Evolutionary conservation across 2,888 invertebrate genomes (phyloP).

Genomic region (Cataglyphis livida): DNA sequence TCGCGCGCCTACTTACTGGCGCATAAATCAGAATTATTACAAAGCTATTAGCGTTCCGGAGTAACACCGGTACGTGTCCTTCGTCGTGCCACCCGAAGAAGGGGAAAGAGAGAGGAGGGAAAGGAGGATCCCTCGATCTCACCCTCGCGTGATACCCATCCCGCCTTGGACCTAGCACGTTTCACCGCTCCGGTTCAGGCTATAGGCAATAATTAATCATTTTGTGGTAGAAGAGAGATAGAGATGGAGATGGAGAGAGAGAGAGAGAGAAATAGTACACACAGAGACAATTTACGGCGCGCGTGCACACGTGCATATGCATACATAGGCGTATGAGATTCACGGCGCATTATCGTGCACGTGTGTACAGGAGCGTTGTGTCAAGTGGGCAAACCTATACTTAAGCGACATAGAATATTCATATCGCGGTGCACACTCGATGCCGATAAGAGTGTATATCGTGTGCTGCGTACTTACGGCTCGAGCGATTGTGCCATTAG

Average conservation of each 20-base stretch:
- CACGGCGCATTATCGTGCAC: conserved; percentile 53
- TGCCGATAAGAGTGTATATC: conserved; percentile 79
- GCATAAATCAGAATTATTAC: conserved; percentile 84
- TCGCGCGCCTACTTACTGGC: conserved; percentile 79
- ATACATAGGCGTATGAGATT: conserved; percentile 9
- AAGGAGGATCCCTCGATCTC: conserved; percentile 58
- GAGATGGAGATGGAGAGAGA: too few relatives aligned
- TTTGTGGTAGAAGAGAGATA: conserved; percentile 63
- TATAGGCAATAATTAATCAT: conserved; percentile 84
- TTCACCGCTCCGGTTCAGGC: conserved; percentile 61
- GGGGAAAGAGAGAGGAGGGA: conserved; percentile 26
- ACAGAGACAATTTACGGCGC: conserved; percentile 46
- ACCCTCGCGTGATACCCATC: conserved; percentile 27
- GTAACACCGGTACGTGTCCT: conserved; percentile 83
- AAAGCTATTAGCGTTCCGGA: conserved; percentile 82
- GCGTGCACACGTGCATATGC: conserved; percentile 16
- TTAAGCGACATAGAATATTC: conserved; percentile 83
- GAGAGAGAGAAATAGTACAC: conserved; percentile 18
- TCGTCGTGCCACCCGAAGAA: conserved; percentile 64
- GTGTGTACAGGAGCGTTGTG: conserved; percentile 68
- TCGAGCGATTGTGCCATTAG: conserved; percentile 79
- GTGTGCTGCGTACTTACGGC: conserved; percentile 74
- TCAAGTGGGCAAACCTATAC: conserved; percentile 79
- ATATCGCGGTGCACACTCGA: conserved; percentile 72
- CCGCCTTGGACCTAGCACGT: conserved; percentile 40